These are phyloP conservation scores for Eupithecia inturbata DNA, from an alignment of 2,888 invertebrate genomes.

Conservation along the genomic window DNA sequence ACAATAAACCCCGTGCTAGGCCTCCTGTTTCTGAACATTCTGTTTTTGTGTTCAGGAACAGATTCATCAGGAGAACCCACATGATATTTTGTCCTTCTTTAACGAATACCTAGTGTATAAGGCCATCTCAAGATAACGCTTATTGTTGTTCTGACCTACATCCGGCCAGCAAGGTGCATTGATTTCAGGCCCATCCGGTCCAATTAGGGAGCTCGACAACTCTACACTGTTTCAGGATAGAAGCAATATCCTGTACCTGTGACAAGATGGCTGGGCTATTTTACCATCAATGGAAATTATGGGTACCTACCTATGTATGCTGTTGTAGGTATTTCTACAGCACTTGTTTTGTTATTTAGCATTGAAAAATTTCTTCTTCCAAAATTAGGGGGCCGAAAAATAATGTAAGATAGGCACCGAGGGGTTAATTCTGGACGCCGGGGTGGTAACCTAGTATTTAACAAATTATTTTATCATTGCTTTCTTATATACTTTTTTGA, in stretches of 20 bases:
- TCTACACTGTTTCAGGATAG: conserved; percentile 12
- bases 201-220: conserved; percentile 16
- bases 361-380: neutral
- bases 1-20: no score
- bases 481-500: neutral
- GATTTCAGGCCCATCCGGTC: conserved; percentile 16
- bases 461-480: no score
- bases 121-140: conserved; percentile 17
- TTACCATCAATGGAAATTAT: neutral
- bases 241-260: conserved; percentile 24
- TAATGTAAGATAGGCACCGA: neutral
- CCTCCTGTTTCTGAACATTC: no score
- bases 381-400: neutral
- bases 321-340: neutral
- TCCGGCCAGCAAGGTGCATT: conserved; percentile 3
- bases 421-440: neutral
- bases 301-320: neutral
- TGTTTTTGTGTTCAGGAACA: no score
- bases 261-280: conserved; percentile 16
- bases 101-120: neutral
- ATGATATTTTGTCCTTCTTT: neutral
- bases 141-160: conserved; percentile 13
- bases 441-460: neutral
- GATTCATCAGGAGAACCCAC: neutral
- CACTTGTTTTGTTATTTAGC: neutral